phyloP scores from a whole-genome alignment of 2,888 invertebrate genomes.

The Molanna angustata region DNA sequence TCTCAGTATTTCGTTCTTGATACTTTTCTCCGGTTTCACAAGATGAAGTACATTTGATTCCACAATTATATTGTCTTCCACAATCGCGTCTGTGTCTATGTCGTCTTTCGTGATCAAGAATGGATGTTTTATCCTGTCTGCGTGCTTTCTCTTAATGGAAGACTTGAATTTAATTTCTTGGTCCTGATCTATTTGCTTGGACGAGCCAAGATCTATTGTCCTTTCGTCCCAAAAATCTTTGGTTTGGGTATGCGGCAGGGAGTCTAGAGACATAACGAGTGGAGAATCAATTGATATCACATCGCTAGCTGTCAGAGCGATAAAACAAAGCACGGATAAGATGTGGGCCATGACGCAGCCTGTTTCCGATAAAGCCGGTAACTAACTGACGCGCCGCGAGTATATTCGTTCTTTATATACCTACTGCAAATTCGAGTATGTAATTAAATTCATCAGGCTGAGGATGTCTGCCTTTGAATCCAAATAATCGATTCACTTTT shows the following conservation, averaged over 20 bases:
- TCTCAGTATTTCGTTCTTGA: constrained; percentile 36
- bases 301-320: constrained; percentile 5
- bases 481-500: no score
- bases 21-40: constrained; percentile 42
- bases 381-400: constrained; percentile 24
- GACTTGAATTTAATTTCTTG: constrained; percentile 45
- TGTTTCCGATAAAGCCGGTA: constrained; percentile 17
- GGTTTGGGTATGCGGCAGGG: constrained; percentile 15
- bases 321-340: constrained; percentile 6
- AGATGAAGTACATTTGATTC: constrained; percentile 50
- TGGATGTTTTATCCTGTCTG: constrained; percentile 46
- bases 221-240: constrained; percentile 12
- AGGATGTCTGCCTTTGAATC: constrained; percentile 14
- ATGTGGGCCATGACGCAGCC: constrained; percentile 18
- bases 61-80: constrained; percentile 47
- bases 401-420: constrained; percentile 30
- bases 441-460: constrained; percentile 18
- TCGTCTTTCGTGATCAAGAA: constrained; percentile 47
- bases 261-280: constrained; percentile 6
- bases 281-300: constrained; percentile 4
- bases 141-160: constrained; percentile 43
- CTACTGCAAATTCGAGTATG: constrained; percentile 29
- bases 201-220: constrained; percentile 11
- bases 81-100: constrained; percentile 42
- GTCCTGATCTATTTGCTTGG: constrained; percentile 39